Base-by-base conservation (phyloP, 2,797 vertebrate genomes). In the Microhierax caerulescens region DNA sequence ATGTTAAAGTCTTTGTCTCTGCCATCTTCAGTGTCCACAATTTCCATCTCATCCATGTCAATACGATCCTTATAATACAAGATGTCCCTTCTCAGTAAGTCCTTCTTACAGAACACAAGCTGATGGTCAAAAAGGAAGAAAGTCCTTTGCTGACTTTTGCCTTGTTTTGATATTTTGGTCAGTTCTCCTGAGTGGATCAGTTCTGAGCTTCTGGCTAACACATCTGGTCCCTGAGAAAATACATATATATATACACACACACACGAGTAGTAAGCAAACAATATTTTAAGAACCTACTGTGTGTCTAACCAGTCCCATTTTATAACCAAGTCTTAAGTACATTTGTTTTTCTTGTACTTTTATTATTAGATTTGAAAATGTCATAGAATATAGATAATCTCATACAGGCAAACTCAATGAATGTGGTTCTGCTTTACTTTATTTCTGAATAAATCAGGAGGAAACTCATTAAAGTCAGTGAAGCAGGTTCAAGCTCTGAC, bases 111-210 rank as follows among this genome's bases (percentile, higher is more conserved):
- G 97, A 99, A 99, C 54, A 99, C 98, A 87, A 99, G 97, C 96
- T 99, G 99, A 97, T 99, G 99, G 98, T 99, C 99, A 53, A 99
- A 99, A 69, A 99, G 98, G 97, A 99, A 99, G 98, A 99, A 99
- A 77, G 98, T 99, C 96, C 99, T 99, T 96, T 99, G 99, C 95
- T 99, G 99, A 93, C 98, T 99, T 98, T 98, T 99, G 87, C 99
- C 99, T 60, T 99, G 99, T 80, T 98, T 98, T 28, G 99, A 97
- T 75, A 99, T 82, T 82, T 98, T 99, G 54, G 98, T 99, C 97
- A 99, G 97, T 86, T 99, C 99, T 19, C 99, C 99, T 0, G 99
- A 99, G 95, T 99, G 99, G 97, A 99, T 99, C 85, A 99, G 97
- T 95, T 99, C 99, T 0, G 99, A 99, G 97, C 99, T 99, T 95